Evolutionary conservation across 2,797 vertebrate genomes (phyloP).

Genomic region (Carcharodon carcharias): DNA sequence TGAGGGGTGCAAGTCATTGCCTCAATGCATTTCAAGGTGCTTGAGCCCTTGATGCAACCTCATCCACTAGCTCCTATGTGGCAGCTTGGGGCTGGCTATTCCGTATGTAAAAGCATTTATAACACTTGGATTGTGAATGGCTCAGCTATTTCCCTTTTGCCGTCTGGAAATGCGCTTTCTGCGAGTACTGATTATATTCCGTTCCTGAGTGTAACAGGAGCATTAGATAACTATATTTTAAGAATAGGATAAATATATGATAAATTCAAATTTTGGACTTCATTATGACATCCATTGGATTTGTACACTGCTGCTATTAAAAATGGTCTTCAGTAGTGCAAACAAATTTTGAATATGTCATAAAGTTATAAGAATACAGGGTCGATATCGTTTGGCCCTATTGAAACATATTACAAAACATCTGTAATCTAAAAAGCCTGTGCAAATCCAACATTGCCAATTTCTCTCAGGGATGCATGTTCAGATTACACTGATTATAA

Average conservation of each 20-base stretch:
- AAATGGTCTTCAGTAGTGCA: background rate
- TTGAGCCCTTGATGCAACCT: background rate
- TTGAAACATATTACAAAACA: background rate
- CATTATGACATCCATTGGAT: background rate
- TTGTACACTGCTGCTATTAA: background rate
- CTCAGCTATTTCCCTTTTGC: background rate
- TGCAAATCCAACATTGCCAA: background rate
- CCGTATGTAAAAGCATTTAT: background rate
- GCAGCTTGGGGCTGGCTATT: background rate
- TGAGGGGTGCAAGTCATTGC: background rate
- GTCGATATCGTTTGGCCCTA: background rate
- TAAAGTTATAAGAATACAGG: background rate
- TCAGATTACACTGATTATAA: background rate
- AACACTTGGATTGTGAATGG: background rate
- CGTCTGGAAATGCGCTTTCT: background rate
- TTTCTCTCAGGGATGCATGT: background rate
- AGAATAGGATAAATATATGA: background rate
- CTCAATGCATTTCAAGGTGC: background rate
- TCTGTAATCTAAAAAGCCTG: background rate
- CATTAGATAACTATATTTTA: background rate
- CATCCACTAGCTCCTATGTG: background rate
- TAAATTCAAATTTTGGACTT: conserved; percentile 13
- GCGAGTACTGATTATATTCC: background rate
- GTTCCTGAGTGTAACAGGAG: background rate
- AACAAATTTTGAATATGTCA: background rate